Evolutionary conservation across 2,113 vertebrate species (phyloP).

Genomic region (Butorides virescens): DNA sequence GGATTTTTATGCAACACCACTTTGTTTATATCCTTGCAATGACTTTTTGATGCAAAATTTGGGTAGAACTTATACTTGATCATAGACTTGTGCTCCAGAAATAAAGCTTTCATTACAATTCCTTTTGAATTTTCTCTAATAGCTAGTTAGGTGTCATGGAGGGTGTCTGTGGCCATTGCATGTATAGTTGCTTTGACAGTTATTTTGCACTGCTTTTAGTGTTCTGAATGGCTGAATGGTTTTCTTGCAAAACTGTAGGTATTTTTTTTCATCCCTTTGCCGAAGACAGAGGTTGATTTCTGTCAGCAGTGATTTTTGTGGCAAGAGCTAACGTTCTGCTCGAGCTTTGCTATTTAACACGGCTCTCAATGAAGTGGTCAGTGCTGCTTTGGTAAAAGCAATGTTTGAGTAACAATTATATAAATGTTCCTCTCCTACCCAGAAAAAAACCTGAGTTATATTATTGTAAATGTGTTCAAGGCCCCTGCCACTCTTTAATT

Average conservation of each 20-base stretch:
- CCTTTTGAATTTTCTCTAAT: neutral
- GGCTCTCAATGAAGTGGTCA: neutral
- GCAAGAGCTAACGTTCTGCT: neutral
- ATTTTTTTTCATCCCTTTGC: neutral
- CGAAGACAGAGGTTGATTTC: neutral
- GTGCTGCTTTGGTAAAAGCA: neutral
- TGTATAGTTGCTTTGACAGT: neutral
- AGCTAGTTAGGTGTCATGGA: neutral
- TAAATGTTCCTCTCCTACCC: neutral
- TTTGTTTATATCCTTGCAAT: neutral
- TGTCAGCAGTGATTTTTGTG: neutral
- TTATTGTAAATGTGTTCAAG: neutral
- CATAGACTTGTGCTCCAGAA: neutral
- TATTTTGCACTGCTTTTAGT: neutral
- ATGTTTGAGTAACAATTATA: neutral
- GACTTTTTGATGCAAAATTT: neutral
- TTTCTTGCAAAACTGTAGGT: neutral
- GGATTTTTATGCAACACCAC: neutral
- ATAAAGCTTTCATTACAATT: neutral
- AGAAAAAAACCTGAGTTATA: neutral
- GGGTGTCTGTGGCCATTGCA: neutral
- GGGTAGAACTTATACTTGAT: neutral
- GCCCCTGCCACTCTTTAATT: neutral
- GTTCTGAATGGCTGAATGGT: neutral
- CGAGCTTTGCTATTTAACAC: neutral